These are phyloP conservation scores for Unio delphinus DNA, from an alignment of 2,888 invertebrate species.

Conservation along the genomic window DNA sequence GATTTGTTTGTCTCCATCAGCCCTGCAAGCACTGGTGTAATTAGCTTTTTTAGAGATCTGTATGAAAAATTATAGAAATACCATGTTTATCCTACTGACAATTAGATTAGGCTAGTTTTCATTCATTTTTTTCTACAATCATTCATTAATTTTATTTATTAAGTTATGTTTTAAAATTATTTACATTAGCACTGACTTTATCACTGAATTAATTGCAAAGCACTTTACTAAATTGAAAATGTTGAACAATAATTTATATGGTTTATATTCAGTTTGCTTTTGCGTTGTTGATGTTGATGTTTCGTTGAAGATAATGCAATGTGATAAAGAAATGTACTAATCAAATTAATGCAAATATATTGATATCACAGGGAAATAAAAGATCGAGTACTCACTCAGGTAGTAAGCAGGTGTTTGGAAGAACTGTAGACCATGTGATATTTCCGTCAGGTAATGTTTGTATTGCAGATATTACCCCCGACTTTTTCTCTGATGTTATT, in stretches of 20 bases:
- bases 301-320: no score
- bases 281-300: no score
- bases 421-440: slow-evolving; percentile 89
- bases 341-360: no score
- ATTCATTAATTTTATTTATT: background rate
- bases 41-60: slow-evolving; percentile 34
- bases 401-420: slow-evolving; percentile 89
- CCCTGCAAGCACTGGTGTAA: slow-evolving; percentile 45
- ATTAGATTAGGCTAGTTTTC: background rate
- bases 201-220: no score
- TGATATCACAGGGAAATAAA: background rate
- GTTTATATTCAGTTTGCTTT: no score
- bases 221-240: no score
- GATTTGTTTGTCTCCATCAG: slow-evolving; percentile 37
- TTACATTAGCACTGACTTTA: no score
- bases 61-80: slow-evolving; percentile 71
- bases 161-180: no score
- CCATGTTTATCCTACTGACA: background rate
- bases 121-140: background rate
- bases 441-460: slow-evolving; percentile 93
- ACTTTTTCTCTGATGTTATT: slow-evolving; percentile 93
- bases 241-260: no score
- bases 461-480: slow-evolving; percentile 90
- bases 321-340: no score
- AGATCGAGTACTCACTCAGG: slow-evolving; percentile 74